These are phyloP conservation scores for Paelopatides confundens DNA, from an alignment of 53 echinoderm and acorn worm genomes.

Conservation along the genomic window DNA sequence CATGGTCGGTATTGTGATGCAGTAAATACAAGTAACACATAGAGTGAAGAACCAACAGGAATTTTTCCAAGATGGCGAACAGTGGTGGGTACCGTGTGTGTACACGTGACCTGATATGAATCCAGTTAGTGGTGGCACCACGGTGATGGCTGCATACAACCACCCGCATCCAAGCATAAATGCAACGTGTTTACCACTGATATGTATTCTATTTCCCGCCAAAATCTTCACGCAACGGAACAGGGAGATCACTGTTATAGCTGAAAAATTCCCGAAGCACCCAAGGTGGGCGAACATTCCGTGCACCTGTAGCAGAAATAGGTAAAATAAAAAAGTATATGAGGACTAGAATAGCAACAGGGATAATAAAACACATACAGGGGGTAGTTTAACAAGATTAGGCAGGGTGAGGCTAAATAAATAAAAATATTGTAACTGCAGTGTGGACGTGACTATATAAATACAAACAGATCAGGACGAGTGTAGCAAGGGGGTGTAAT, in stretches of 20 bases:
- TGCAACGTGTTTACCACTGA: background rate
- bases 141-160: background rate
- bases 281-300: background rate
- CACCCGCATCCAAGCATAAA: background rate
- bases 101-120: background rate
- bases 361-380: too few relatives aligned
- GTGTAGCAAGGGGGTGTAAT: too few relatives aligned
- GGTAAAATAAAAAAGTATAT: too few relatives aligned
- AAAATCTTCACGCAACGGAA: background rate
- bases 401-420: too few relatives aligned
- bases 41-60: background rate
- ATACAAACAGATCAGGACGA: too few relatives aligned
- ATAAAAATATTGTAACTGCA: too few relatives aligned
- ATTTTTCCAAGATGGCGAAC: slow-evolving; percentile 1
- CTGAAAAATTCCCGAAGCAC: slow-evolving; percentile 26
- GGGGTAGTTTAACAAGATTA: too few relatives aligned
- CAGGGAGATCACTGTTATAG: background rate
- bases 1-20: slow-evolving; percentile 9
- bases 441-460: too few relatives aligned
- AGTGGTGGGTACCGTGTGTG: slow-evolving; percentile 31
- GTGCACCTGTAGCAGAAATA: background rate
- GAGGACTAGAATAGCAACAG: too few relatives aligned
- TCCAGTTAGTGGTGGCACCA: background rate
- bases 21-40: background rate
- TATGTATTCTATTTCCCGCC: background rate